Base-by-base conservation (phyloP, 2,888 invertebrate species). In the Volucella inflata region DNA sequence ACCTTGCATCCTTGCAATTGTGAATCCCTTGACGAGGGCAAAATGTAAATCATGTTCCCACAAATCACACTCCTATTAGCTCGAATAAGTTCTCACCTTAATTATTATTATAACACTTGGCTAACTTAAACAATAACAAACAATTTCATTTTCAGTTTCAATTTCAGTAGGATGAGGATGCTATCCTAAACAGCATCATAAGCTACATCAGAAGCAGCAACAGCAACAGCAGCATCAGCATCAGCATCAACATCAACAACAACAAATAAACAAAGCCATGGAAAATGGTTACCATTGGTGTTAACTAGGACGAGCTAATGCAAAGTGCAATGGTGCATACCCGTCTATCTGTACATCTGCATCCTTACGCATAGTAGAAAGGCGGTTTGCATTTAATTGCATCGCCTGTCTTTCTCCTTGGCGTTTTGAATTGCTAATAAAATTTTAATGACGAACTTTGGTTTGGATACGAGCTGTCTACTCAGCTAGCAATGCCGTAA, bases 361-460 rank as follows among this genome's bases (percentile, higher is more conserved):
- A 8, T 36, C 14, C 17, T 40, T 4, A 40, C 8, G 50, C 17
- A 44, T 42, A 60, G 14, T 44, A 51, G 55, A 53, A 40, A 59
- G 59, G 70, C 59, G 70, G 82, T 68, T 62, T 82, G 68, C 55
- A 55, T 78, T 78, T 77, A 83, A 78, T 83, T 83, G 77, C 72
- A 78, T 55, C 57, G 70, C 59, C 59, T 51, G 46, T 51, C 21
- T 70, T 78, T 44, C 77, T 67, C 68, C 82, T 72, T 68, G 77
- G 62, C 62, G 62, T 72, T 83, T 68, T 83, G 82, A 78, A 68
- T 78, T 83, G 78, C 78, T 83, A 78, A 74, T 83, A 78, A 78
- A 78, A 83, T 67, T 83, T 83, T 72, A 83, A 83, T 83, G 72
- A 74, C 70, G 81, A 81, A 76, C 68, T 30, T 55, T 55, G 77